phyloP scores from a whole-genome alignment of 2,888 invertebrate species.

The Lottia scabra region DNA sequence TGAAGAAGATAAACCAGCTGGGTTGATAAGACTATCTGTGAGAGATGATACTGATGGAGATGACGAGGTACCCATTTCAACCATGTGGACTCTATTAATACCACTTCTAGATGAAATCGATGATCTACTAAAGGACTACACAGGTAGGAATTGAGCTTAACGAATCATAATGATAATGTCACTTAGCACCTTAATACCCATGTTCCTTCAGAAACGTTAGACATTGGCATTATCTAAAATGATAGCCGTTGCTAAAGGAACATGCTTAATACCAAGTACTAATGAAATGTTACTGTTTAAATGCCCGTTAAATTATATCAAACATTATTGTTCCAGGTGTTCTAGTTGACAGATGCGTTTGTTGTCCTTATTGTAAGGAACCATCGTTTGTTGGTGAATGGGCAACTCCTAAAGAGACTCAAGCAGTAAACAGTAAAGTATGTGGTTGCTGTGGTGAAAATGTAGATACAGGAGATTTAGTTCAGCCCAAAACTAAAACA shows the following conservation, averaged over 20 bases:
- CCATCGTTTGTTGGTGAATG: constrained; percentile 66
- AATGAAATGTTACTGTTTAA: too few species aligned
- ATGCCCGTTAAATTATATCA: too few species aligned
- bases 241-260: too few species aligned
- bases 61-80: constrained; percentile 41
- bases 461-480: constrained; percentile 56
- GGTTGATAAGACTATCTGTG: constrained; percentile 36
- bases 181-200: too few species aligned
- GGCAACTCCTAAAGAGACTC: constrained; percentile 65
- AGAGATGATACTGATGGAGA: constrained; percentile 44
- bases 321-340: constrained; percentile 43
- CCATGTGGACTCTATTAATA: constrained; percentile 60
- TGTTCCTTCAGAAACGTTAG: too few species aligned
- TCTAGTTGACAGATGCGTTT: constrained; percentile 57
- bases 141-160: constrained; percentile 42
- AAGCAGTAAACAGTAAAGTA: constrained; percentile 42
- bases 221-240: too few species aligned
- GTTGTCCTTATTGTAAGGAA: constrained; percentile 59
- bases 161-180: too few species aligned
- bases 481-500: constrained; percentile 65
- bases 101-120: constrained; percentile 62
- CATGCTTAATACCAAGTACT: too few species aligned
- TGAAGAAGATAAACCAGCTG: not conserved
- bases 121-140: constrained; percentile 51
- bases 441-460: constrained; percentile 58